These are phyloP conservation scores for Pygathrix nemaeus DNA, from an alignment of 2,113 vertebrate species.

Conservation along the genomic window DNA sequence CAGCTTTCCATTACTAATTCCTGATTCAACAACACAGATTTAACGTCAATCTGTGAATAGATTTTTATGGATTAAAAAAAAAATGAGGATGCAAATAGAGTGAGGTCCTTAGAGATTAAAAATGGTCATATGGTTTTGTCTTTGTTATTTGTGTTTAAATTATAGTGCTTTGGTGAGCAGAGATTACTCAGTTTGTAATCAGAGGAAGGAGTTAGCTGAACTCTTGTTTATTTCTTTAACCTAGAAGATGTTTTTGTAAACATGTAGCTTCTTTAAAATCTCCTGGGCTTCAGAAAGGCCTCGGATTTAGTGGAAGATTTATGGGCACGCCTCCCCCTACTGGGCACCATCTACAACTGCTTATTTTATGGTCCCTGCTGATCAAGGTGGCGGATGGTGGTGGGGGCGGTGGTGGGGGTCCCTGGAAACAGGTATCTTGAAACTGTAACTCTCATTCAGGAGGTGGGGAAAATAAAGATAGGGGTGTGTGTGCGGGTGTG, in stretches of 20 bases:
- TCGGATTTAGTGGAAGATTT: not conserved
- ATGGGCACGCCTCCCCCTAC: slow-evolving; percentile 60
- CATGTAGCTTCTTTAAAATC: not conserved
- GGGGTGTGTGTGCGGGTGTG: not conserved
- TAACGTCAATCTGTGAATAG: not conserved
- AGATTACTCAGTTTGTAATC: not conserved
- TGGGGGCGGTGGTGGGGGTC: not conserved
- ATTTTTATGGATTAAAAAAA: not conserved
- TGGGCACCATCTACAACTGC: slow-evolving; percentile 36
- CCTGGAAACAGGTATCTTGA: not conserved
- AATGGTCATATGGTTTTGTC: not conserved
- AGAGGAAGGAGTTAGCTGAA: not conserved
- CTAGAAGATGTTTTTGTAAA: not conserved
- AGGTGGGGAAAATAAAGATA: not conserved
- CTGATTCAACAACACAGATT: not conserved
- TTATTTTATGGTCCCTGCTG: not conserved
- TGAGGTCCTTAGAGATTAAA: not conserved
- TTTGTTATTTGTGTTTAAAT: not conserved
- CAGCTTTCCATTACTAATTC: not conserved
- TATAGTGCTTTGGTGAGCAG: not conserved
- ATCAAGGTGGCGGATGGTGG: not conserved
- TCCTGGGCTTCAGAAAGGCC: not conserved
- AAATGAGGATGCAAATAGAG: not conserved
- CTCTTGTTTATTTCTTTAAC: not conserved
- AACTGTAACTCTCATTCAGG: not conserved